phyloP scores from a whole-genome alignment of 1,140 invertebrate species.

The Bombyx mori region ASM3026992v2 NC_085124.1:6443001-6443500 shows the following conservation, averaged over 20 bases:
- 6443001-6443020: slow-evolving; percentile 35
- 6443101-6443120: slow-evolving; percentile 53
- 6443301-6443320: too few species aligned
- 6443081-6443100: slow-evolving; percentile 48
- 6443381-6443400: too few species aligned
- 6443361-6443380: too few species aligned
- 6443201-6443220: slow-evolving; percentile 3
- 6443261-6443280: too few species aligned
- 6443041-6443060: slow-evolving; percentile 55
- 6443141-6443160: slow-evolving; percentile 60
- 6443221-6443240: slow-evolving; percentile 20
- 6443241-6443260: slow-evolving; percentile 5
- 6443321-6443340: too few species aligned
- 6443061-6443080: slow-evolving; percentile 25
- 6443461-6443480: too few species aligned
- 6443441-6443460: too few species aligned
- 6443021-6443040: slow-evolving; percentile 47
- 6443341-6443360: too few species aligned
- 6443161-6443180: slow-evolving; percentile 33
- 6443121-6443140: slow-evolving; percentile 44
- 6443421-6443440: too few species aligned
- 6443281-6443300: too few species aligned
- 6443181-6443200: slow-evolving; percentile 26
- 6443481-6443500: too few species aligned
- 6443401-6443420: too few species aligned